These are phyloP conservation scores for Luperina nickerlii DNA, from an alignment of 2,888 invertebrate genomes.

Conservation along the genomic window DNA sequence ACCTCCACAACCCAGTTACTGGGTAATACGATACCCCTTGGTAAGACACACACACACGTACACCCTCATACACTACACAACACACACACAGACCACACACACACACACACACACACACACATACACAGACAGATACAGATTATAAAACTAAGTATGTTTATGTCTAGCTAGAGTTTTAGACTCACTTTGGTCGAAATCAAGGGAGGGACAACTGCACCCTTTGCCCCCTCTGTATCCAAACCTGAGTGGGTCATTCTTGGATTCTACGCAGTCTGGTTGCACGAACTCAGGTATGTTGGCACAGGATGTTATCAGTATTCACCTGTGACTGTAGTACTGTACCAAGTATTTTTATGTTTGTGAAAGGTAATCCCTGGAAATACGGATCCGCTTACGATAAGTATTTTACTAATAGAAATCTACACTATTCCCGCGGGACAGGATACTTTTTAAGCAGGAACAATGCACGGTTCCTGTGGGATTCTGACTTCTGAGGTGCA, in stretches of 20 bases:
- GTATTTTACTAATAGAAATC: neutral
- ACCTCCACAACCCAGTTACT: no score
- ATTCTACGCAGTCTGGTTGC: slow-evolving; percentile 1
- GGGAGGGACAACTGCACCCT: no score
- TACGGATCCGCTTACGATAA: neutral
- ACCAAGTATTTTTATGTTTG: slow-evolving; percentile 1
- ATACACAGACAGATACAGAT: no score
- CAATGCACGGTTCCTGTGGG: neutral
- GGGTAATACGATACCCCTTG: no score
- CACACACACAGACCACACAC: no score
- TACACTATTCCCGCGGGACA: neutral
- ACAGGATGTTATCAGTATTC: slow-evolving; percentile 9
- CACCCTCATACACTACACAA: no score
- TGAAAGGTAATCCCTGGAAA: slow-evolving; percentile 15
- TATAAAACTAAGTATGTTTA: neutral
- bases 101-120: no score
- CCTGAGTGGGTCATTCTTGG: neutral
- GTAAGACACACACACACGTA: no score
- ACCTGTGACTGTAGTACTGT: neutral
- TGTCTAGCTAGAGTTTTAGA: no score
- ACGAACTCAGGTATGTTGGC: neutral
- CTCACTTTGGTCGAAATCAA: no score
- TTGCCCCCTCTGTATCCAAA: no score
- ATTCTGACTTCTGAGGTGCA: no score
- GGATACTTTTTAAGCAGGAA: neutral